Conservation (phyloP, 64 coral and sea anemone species). For the Cladopsammia gracilis region DNA sequence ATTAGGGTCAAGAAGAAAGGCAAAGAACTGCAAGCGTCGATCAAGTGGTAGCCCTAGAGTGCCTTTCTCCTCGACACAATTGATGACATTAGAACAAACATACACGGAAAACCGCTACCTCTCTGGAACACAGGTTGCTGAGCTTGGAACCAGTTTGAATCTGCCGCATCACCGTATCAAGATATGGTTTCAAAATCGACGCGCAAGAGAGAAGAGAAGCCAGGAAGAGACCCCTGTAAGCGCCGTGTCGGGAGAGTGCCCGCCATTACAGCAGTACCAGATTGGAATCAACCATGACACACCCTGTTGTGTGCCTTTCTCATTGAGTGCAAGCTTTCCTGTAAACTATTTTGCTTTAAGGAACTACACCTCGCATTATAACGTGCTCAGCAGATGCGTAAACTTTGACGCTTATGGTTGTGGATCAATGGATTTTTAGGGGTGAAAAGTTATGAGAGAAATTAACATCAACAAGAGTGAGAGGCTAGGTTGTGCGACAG, state of each 20-base stretch:
- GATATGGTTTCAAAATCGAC: constrained; percentile 98
- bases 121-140: constrained; percentile 75
- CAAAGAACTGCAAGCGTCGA: constrained; percentile 74
- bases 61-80: constrained; percentile 87
- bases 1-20: constrained; percentile 25
- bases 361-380: not conserved
- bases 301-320: not conserved
- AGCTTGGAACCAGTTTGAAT: constrained; percentile 64
- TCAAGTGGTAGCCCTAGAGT: constrained; percentile 93
- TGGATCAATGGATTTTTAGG: not conserved
- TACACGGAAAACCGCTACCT: constrained; percentile 85
- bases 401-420: not conserved
- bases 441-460: not conserved
- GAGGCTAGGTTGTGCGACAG: not conserved
- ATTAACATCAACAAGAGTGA: not conserved
- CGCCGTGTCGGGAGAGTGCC: not conserved
- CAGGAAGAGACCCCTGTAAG: constrained; percentile 1
- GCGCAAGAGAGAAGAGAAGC: constrained; percentile 85
- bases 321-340: not conserved
- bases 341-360: constrained; percentile 9
- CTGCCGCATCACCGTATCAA: constrained; percentile 91
- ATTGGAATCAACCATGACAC: not conserved
- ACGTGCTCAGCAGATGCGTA: not conserved
- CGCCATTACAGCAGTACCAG: not conserved
- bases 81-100: constrained; percentile 78